phyloP scores from a whole-genome alignment of 2,113 vertebrate genomes.

The Miniopterus natalensis region DNA sequence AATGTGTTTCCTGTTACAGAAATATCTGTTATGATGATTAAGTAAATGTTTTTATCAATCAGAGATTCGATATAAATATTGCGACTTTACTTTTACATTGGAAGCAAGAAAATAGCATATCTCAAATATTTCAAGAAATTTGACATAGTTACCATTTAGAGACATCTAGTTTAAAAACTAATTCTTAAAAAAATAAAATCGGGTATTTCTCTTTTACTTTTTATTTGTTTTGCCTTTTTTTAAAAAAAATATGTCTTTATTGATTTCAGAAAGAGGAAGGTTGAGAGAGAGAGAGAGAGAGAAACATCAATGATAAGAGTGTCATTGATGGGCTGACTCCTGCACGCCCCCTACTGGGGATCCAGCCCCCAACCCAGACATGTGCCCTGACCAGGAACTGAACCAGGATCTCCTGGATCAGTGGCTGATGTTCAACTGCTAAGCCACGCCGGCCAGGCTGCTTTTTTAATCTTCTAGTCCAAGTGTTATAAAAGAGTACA shows the following conservation, averaged over 20 bases:
- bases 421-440: no score
- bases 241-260: no score
- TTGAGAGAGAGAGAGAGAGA: no score
- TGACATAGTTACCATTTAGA: neutral
- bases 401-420: no score
- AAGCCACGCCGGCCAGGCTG: neutral
- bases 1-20: constrained; percentile 16
- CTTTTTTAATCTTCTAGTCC: constrained; percentile 6
- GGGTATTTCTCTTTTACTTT: neutral
- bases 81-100: neutral
- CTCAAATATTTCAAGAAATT: constrained; percentile 42
- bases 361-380: no score
- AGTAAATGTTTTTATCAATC: constrained; percentile 18
- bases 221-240: neutral
- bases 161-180: neutral
- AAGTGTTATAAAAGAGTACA: neutral
- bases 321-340: no score
- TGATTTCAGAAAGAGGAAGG: no score
- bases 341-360: no score
- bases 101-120: neutral
- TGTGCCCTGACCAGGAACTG: no score
- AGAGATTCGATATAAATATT: neutral
- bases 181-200: neutral
- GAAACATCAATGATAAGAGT: no score
- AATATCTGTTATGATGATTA: neutral